Percentiles rank a stretch among this genome's conserved stretches.
Conservation (phyloP, 2,797 vertebrate species). For the Scomberomorus guttatus region DNA sequence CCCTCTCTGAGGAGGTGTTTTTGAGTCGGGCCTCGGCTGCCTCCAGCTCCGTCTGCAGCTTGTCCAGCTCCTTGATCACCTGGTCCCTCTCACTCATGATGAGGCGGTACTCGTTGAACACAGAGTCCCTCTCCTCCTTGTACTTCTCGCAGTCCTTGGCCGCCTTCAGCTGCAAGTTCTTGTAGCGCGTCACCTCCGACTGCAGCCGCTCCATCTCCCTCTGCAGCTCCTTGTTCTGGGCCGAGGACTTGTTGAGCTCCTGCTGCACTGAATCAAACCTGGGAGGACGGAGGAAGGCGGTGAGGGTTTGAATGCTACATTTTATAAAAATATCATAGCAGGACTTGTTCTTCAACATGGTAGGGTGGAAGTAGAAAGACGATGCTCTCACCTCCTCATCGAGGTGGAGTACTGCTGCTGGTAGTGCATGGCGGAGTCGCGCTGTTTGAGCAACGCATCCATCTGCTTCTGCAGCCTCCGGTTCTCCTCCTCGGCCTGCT, state of each 20-base stretch:
- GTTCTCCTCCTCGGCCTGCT: slow-evolving; percentile 95
- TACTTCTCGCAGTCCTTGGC: slow-evolving; percentile 97
- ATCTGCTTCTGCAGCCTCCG: slow-evolving; percentile 94
- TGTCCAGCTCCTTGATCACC: slow-evolving; percentile 99
- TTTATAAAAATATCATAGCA: slow-evolving; percentile 31
- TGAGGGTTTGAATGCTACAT: background rate
- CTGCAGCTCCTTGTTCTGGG: slow-evolving; percentile 97
- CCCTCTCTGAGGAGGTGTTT: slow-evolving; percentile 95
- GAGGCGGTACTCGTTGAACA: slow-evolving; percentile 97
- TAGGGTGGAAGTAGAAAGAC: background rate
- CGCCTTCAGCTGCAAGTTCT: slow-evolving; percentile 94
- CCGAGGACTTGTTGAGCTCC: slow-evolving; percentile 92
- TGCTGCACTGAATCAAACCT: slow-evolving; percentile 97
- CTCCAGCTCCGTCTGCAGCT: slow-evolving; percentile 96
- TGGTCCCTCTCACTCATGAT: slow-evolving; percentile 99
- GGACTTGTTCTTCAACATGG: slow-evolving; percentile 81
- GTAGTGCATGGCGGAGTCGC: slow-evolving; percentile 96
- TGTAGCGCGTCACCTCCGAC: slow-evolving; percentile 95
- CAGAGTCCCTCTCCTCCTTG: slow-evolving; percentile 98
- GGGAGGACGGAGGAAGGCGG: background rate
- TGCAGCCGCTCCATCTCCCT: slow-evolving; percentile 97
- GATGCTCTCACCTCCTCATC: slow-evolving; percentile 91
- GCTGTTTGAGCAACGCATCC: slow-evolving; percentile 93
- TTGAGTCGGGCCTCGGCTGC: slow-evolving; percentile 95
- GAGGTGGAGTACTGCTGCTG: slow-evolving; percentile 98